A percentile compares a stretch with the other conserved stretches of the same genome.
These are phyloP conservation scores for Gyrodactylus bullatarudis DNA, from an alignment of 1,140 invertebrate genomes.

Conservation along the genomic window DNA sequence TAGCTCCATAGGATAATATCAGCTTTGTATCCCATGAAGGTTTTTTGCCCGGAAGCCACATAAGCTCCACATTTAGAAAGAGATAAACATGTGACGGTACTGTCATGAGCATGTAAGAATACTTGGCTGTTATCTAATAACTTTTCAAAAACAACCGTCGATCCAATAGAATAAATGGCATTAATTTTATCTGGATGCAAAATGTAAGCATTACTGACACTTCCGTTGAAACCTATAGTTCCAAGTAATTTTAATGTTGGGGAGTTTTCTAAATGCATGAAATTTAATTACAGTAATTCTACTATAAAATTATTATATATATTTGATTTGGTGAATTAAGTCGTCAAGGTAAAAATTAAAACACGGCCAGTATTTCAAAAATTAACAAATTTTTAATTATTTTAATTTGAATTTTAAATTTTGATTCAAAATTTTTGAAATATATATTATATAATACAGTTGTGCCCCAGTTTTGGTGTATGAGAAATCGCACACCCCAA, in stretches of 20 bases:
- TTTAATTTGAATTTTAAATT: too few species aligned
- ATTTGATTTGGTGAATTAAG: too few species aligned
- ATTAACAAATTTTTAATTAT: too few species aligned
- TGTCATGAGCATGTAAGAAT: constrained; percentile 45
- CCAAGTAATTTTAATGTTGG: background rate
- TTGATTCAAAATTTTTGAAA: too few species aligned
- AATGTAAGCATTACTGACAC: constrained; percentile 28
- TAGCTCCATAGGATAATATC: constrained; percentile 54
- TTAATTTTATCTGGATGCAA: constrained; percentile 39
- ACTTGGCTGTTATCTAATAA: constrained; percentile 32
- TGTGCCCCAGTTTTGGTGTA: too few species aligned
- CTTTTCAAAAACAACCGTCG: constrained; percentile 42
- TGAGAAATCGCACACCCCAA: too few species aligned
- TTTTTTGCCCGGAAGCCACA: constrained; percentile 51
- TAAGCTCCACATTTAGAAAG: constrained; percentile 39
- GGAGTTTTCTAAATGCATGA: background rate
- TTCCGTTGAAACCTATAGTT: constrained; percentile 15
- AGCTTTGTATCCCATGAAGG: constrained; percentile 56
- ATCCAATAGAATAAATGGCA: constrained; percentile 44
- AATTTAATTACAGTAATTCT: too few species aligned
- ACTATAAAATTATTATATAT: too few species aligned
- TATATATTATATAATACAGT: too few species aligned
- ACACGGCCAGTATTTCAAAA: too few species aligned
- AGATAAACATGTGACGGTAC: constrained; percentile 41
- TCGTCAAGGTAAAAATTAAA: too few species aligned